phyloP scores from a whole-genome alignment of 2,113 vertebrate species.

The Naja naja region DNA sequence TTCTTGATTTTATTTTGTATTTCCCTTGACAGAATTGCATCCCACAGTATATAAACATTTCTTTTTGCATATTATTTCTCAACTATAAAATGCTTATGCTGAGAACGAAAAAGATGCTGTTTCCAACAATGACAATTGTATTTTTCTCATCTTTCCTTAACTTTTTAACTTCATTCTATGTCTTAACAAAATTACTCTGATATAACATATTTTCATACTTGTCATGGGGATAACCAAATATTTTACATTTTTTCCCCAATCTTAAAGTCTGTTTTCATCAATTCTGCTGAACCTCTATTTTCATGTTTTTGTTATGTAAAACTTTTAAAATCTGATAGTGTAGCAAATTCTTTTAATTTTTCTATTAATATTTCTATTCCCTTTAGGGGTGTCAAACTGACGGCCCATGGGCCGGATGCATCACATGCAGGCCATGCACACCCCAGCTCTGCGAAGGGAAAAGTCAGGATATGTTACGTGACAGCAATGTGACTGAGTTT shows the following conservation, averaged over 20 bases:
- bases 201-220: not conserved
- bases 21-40: not conserved
- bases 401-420: fast-evolving
- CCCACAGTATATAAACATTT: not conserved
- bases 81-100: not conserved
- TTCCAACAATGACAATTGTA: not conserved
- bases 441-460: no score
- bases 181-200: not conserved
- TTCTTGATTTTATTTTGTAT: not conserved
- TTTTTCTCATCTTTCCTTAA: not conserved
- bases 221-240: not conserved
- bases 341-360: not conserved
- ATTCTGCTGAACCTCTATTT: not conserved
- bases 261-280: not conserved
- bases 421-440: no score
- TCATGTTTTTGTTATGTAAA: not conserved
- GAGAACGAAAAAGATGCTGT: not conserved
- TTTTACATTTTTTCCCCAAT: not conserved
- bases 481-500: no score
- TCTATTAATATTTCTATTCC: not conserved
- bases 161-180: not conserved
- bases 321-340: not conserved
- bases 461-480: no score
- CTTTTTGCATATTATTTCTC: not conserved
- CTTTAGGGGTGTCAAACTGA: not conserved